phyloP scores from a whole-genome alignment of 2,797 vertebrate genomes.

The Spea hammondii region DNA sequence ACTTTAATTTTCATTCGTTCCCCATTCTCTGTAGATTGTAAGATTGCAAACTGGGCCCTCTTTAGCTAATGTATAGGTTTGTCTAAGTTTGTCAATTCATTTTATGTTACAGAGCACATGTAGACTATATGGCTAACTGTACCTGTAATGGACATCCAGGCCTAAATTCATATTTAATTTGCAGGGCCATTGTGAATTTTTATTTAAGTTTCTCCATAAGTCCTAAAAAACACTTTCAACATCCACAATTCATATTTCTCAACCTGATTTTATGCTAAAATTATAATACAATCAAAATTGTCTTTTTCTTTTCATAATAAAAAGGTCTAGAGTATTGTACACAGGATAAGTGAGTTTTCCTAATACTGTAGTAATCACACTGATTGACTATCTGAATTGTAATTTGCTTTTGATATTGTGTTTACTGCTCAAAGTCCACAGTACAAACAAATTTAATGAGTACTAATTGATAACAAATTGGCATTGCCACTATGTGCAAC shows the following conservation, averaged over 20 bases:
- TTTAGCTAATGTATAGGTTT: too few species aligned
- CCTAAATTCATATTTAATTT: too few species aligned
- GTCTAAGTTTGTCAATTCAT: too few species aligned
- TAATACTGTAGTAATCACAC: conserved; percentile 3
- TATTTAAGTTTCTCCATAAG: not conserved
- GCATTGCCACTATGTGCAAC: conserved; percentile 70
- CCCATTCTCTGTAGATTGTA: too few species aligned
- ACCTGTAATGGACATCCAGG: too few species aligned
- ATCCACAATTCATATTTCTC: not conserved
- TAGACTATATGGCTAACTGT: too few species aligned
- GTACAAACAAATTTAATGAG: conserved; percentile 78
- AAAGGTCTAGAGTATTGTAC: not conserved
- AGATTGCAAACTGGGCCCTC: too few species aligned
- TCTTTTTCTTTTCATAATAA: not conserved
- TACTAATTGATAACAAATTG: conserved; percentile 90
- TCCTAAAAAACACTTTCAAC: not conserved
- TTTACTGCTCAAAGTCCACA: conserved; percentile 63
- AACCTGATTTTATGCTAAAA: not conserved
- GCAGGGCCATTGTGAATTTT: too few species aligned
- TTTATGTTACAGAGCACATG: too few species aligned
- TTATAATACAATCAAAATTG: not conserved
- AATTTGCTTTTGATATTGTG: conserved; percentile 60
- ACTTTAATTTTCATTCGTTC: too few species aligned
- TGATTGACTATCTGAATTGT: conserved; percentile 33
- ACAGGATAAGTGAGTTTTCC: conserved; percentile 5